Percentiles rank a stretch among this genome's conserved stretches.
Conservation (phyloP, 2,113 vertebrate species). For the Spizaetus ornatus region DNA sequence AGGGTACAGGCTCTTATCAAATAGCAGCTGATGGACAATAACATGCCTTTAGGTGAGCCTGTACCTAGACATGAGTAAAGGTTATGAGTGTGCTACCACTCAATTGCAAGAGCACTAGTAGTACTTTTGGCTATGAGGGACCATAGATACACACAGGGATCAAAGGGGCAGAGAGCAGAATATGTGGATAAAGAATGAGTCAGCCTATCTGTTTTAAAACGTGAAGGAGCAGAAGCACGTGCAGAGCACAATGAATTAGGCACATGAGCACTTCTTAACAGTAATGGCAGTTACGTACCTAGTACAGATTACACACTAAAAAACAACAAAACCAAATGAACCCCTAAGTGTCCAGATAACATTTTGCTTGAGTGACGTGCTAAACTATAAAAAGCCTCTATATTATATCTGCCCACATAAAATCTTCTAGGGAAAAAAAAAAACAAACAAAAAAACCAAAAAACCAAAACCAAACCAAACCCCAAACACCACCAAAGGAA, state of each 20-base stretch:
- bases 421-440: not conserved
- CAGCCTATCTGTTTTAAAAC: not conserved
- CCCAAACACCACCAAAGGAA: no score
- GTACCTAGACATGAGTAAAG: not conserved
- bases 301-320: not conserved
- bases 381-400: not conserved
- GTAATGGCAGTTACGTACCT: not conserved
- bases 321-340: accelerated
- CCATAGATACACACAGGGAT: not conserved
- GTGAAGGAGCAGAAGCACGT: not conserved
- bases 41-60: not conserved
- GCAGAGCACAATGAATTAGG: not conserved
- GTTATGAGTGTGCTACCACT: not conserved
- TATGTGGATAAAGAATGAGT: not conserved
- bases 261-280: not conserved
- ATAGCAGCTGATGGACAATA: not conserved
- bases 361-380: not conserved
- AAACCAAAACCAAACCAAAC: no score
- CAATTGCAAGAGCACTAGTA: not conserved
- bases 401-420: not conserved
- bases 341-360: not conserved
- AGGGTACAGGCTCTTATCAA: not conserved
- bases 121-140: not conserved
- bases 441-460: no score
- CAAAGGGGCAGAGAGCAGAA: not conserved